phyloP scores from a whole-genome alignment of 1,140 invertebrate species.

The Nephila pilipes region DNA sequence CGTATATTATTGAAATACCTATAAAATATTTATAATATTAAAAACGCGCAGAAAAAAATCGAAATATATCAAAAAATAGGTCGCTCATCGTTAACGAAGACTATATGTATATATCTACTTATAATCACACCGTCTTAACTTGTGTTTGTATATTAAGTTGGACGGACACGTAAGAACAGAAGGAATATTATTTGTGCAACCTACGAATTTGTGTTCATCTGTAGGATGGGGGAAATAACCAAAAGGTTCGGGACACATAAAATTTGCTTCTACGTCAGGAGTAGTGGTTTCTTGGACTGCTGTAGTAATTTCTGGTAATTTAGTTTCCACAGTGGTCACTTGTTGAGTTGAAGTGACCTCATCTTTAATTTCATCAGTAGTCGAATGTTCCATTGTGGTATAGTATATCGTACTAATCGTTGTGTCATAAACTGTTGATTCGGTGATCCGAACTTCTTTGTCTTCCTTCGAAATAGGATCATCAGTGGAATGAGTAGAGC shows the following conservation, averaged over 20 bases:
- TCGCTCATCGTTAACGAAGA: no score
- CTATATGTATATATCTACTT: neutral
- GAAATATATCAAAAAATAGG: no score
- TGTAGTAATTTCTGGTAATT: neutral
- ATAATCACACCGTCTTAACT: slow-evolving; percentile 22
- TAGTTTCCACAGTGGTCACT: neutral
- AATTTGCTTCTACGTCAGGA: neutral
- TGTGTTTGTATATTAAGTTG: slow-evolving; percentile 38
- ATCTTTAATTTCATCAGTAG: neutral
- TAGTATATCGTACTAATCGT: neutral
- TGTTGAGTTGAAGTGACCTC: neutral
- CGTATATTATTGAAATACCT: no score
- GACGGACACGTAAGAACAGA: slow-evolving; percentile 33
- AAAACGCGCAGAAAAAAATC: no score
- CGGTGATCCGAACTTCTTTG: neutral
- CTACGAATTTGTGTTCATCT: slow-evolving; percentile 35
- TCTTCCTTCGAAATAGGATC: neutral
- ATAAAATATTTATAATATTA: no score
- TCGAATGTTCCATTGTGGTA: neutral
- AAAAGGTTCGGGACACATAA: slow-evolving; percentile 45
- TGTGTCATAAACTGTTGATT: neutral
- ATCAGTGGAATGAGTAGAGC: neutral
- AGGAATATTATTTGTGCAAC: slow-evolving; percentile 10
- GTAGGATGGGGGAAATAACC: slow-evolving; percentile 64
- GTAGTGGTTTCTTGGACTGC: neutral